Base-by-base conservation (phyloP, 2,888 invertebrate species). In the Agrotis puta region DNA sequence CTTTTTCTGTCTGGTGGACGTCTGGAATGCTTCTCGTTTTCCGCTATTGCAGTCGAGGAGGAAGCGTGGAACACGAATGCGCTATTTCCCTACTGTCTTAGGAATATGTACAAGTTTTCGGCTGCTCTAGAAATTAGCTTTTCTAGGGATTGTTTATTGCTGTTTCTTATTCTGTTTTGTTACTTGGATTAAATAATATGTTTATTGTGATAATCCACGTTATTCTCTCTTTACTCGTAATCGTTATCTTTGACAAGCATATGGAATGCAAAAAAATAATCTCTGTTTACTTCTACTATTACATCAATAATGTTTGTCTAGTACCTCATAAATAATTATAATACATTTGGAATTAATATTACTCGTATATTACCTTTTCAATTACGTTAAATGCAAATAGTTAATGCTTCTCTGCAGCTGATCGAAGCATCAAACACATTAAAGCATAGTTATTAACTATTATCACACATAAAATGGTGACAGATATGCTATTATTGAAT, bases 1-100 rank as follows among this genome's bases (percentile, higher is more conserved):
- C 83, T 74, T 83, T 74, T 83, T 79, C 80, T 83, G 79, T 79
- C 83, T 83, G 57, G 56, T 62, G 61, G 66, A 74, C 61, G 80
- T 79, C 64, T 74, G 74, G 80, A 83, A 79, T 67, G 80, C 80
- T 58, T 74, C 67, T 67, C 74, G 59, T 79, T 79, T 79, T 62
- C 74, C 80, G 54, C 83, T 57, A 66, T 79, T 64, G 53, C 64
- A 73, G 27, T 50, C 51, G 56, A 72, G 27, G 47, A 66, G 78
- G 72, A 67, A 73, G 50, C 18, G 53, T 47, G 61, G 64, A 64
- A 79, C 61, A 67, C 47, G 57, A 74, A 61, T n/a, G 27, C 83
- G 59, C 71, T 72, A 72, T 61, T 82, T 56, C 33, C 39, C 33
- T 48, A 50, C 27, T 62, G 64, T 71, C 53, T 51, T 51, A 53